These are phyloP conservation scores for Pachyuromys duprasi DNA, from an alignment of 2,797 vertebrate species.

Conservation along the genomic window DNA sequence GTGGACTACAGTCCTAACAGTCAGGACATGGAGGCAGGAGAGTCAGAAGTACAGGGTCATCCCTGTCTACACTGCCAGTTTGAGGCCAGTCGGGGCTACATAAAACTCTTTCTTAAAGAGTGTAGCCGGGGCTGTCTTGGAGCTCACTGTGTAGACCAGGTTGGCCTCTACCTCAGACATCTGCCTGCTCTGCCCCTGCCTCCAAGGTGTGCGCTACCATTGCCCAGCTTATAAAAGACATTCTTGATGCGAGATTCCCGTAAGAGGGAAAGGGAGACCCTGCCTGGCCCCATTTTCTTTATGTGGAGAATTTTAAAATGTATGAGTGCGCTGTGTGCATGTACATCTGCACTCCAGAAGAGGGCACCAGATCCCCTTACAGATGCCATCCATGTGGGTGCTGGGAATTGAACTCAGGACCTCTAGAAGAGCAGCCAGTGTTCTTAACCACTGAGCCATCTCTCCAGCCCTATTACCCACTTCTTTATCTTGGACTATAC, in stretches of 20 bases:
- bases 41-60: background rate
- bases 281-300: background rate
- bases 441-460: background rate
- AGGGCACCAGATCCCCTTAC: background rate
- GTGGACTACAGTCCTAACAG: background rate
- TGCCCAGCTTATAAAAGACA: background rate
- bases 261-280: background rate
- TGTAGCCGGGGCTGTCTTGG: background rate
- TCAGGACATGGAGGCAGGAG: background rate
- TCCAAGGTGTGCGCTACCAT: background rate
- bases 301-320: background rate
- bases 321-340: background rate
- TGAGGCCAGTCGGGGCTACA: background rate
- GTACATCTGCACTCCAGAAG: background rate
- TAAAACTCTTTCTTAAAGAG: background rate
- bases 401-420: background rate
- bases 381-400: background rate
- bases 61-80: background rate
- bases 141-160: background rate
- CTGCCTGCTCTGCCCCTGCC: background rate
- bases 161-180: background rate
- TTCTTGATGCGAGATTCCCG: background rate
- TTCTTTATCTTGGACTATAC: conserved; percentile 20
- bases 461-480: background rate
- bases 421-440: background rate